Evolutionary conservation across 2,888 invertebrate species (phyloP), one percentile per base, ranked within the genome.

Genomic region (Morpho achilles): DNA sequence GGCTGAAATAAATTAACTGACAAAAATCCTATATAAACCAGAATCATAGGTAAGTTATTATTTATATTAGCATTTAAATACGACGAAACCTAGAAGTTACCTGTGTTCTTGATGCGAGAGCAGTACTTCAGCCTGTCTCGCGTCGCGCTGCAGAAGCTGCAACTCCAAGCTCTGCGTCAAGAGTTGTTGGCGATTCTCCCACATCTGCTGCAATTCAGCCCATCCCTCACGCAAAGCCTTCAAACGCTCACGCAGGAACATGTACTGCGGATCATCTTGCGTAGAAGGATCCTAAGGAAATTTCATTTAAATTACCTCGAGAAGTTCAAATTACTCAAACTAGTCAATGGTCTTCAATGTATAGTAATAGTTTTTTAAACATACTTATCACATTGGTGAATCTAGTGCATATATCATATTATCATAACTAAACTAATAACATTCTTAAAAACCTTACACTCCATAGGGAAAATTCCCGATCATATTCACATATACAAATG

Each of bases 191-290:
- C 99, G 91, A 91, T 99, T 99, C 84, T 98, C 99, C 99, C 99
- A 99, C 99, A 99, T 99, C 90, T 99, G 98, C 77, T 99, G 97
- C 62, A 99, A 91, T 80, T 99, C 99, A 66, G 98, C 97, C 99
- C 99, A 99, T 60, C 99, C 99, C 88, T 99, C 98, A 84, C 99
- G 97, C 56, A 99, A 91, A 0, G 99, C 99, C 92, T 98, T 99
- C 69, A 99, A 92, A 50, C 99, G 94, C 90, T 99, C 99, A 64
- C 99, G 94, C 74, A 99, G 92, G 96, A 99, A 99, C 99, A 99
- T 99, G 91, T 99, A 99, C 85, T 99, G 99, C 48, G 99, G 98
- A 91, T 99, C 99, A 85, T 98, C 95, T 82, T 97, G 94, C 68
- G 98, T 95, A 43, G 94, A 94, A 43, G 96, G 95, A 75, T 96